Evolutionary conservation across 2,113 vertebrate genomes (phyloP).

Genomic region (Merops nubicus): DNA sequence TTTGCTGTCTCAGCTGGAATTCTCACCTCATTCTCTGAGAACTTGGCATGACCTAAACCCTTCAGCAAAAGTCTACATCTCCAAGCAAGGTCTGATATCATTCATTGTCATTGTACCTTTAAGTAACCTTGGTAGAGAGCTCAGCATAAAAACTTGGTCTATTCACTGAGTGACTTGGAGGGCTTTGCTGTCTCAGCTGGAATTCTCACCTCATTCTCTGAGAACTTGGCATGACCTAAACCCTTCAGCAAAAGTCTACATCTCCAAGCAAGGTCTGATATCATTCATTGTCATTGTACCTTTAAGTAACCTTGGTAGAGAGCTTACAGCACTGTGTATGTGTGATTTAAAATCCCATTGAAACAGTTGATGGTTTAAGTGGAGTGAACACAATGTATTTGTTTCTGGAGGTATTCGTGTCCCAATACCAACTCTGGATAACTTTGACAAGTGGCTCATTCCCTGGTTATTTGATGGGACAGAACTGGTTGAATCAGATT

Average conservation of each 20-base stretch:
- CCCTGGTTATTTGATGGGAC: neutral
- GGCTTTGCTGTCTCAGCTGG: neutral
- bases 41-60: neutral
- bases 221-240: neutral
- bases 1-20: neutral
- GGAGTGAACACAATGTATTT: neutral
- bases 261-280: neutral
- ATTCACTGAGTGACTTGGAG: neutral
- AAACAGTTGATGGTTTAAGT: neutral
- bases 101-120: neutral
- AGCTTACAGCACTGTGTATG: neutral
- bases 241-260: neutral
- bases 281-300: neutral
- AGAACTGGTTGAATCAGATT: neutral
- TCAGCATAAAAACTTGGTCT: too few species aligned
- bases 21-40: neutral
- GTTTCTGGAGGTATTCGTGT: neutral
- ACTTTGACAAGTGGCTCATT: neutral
- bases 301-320: neutral
- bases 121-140: too few species aligned
- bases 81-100: neutral
- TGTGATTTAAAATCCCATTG: neutral
- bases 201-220: neutral
- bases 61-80: neutral
- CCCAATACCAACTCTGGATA: neutral